Evolutionary conservation across 2,888 invertebrate species (phyloP).

Genomic region (Drosophila testacea): DNA sequence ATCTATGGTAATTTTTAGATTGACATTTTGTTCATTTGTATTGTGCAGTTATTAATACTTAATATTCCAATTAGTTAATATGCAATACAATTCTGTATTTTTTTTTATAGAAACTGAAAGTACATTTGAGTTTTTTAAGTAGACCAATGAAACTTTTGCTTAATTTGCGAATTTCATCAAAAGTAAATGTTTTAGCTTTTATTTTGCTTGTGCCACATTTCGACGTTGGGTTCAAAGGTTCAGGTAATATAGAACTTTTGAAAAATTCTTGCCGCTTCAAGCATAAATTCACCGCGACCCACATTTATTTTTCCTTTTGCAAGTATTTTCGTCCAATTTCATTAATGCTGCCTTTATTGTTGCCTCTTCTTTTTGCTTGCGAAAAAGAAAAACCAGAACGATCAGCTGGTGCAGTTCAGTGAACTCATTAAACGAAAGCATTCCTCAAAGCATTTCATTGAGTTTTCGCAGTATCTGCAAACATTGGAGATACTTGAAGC

Average conservation of each 20-base stretch:
- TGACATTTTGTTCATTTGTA: conserved; percentile 55
- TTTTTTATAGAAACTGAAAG: not conserved
- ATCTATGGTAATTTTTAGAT: conserved; percentile 44
- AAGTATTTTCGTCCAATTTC: conserved; percentile 28
- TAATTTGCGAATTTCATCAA: not conserved
- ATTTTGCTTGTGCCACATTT: conserved; percentile 4
- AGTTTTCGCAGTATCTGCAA: conserved; percentile 29
- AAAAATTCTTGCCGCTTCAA: conserved; percentile 36
- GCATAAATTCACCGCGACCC: conserved; percentile 31
- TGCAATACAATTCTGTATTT: not conserved
- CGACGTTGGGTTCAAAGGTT: conserved; percentile 14
- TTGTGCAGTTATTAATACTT: conserved; percentile 7
- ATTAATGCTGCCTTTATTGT: conserved; percentile 16
- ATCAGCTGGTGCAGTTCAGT: conserved; percentile 52
- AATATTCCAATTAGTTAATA: conserved; percentile 21
- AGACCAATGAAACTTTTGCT: conserved; percentile 3
- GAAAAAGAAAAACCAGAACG: conserved; percentile 11
- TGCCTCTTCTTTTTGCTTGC: conserved; percentile 3
- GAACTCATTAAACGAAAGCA: conserved; percentile 57
- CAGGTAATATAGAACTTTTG: conserved; percentile 14
- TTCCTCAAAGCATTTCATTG: conserved; percentile 24
- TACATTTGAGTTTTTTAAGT: not conserved
- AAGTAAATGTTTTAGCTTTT: conserved; percentile 1
- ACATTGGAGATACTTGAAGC: not conserved
- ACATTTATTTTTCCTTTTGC: conserved; percentile 19